Evolutionary conservation across 2,113 vertebrate species (phyloP), one percentile per base, ranked within the genome.

Genomic region (Oncorhynchus masou): DNA sequence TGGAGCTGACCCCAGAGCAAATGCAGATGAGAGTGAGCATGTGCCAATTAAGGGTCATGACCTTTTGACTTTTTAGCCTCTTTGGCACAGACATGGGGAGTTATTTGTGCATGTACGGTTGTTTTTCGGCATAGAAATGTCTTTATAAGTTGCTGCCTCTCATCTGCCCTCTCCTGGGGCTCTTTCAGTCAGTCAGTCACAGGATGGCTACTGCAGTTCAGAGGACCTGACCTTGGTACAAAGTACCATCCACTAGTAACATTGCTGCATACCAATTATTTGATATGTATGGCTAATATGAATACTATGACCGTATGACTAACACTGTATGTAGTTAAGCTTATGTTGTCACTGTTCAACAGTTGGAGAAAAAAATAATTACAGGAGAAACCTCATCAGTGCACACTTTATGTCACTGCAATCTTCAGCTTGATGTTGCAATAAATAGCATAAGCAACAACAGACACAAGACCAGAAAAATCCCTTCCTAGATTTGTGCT

Each of bases 21-120:
- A 89, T 91, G 88, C 83, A 88, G 81, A 91, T 89, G 86, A 87
- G 82, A 81, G 74, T 85, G 80, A 76, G 25, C 16, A 19, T 54
- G 79, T 80, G 85, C 88, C 87, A 87, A 76, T 54, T 69, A 62
- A 3, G 77, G 85, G 75, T 81, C 88, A 70, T 39, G 86, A 89
- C 88, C 87, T 88, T 83, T 82, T 67, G 51, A 66, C 82, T 76
- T 79, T 75, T 54, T 16, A 3, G 39, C 51, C 51, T 19, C 51
- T 45, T 71, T 76, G 87, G 80, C 81, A 84, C 82, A 85, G 86
- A 87, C 84, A 81, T 68, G 81, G 88, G 74, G 77, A 77, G 13
- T 84, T 82, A 81, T 85, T 85, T 86, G 49, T 79, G 82, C 75
- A 75, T 62, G 66, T 78, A 70, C 70, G 78, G 73, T 77, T 79